Evolutionary conservation across 2,113 vertebrate species (phyloP).

Genomic region (Platysternon megacephalum): DNA sequence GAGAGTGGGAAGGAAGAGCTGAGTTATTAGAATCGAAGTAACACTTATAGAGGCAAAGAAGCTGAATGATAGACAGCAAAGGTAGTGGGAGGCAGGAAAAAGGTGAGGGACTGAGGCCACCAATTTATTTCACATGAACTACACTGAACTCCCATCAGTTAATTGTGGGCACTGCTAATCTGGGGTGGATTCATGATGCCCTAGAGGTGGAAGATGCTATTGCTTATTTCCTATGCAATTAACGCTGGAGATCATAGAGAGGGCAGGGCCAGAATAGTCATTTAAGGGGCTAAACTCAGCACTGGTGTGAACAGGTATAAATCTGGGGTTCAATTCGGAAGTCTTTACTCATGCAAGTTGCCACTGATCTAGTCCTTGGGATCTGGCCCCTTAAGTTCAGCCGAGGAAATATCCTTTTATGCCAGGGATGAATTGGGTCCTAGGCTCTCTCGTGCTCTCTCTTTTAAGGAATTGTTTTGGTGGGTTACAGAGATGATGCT

Average conservation of each 20-base stretch:
- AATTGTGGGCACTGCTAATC: neutral
- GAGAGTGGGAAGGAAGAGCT: conserved; percentile 17
- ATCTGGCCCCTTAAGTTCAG: neutral
- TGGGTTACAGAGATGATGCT: neutral
- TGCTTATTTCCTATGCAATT: neutral
- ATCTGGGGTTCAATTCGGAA: neutral
- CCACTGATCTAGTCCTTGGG: rapidly evolving
- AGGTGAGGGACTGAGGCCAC: neutral
- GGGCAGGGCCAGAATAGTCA: neutral
- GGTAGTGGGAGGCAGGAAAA: neutral
- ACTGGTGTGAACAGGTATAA: neutral
- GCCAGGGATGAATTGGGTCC: neutral
- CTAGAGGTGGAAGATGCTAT: neutral
- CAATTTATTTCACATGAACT: neutral
- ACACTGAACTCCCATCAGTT: neutral
- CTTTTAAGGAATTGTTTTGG: neutral
- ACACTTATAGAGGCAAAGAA: neutral
- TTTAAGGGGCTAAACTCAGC: neutral
- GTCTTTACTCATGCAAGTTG: neutral
- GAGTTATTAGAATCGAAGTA: neutral
- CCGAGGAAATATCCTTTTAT: neutral
- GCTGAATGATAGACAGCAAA: neutral
- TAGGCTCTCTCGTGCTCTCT: neutral
- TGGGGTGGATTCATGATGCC: neutral
- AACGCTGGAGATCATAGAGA: neutral